phyloP scores from a whole-genome alignment of 2,797 vertebrate species.

The Enteromius afrohamiltoni region DNA sequence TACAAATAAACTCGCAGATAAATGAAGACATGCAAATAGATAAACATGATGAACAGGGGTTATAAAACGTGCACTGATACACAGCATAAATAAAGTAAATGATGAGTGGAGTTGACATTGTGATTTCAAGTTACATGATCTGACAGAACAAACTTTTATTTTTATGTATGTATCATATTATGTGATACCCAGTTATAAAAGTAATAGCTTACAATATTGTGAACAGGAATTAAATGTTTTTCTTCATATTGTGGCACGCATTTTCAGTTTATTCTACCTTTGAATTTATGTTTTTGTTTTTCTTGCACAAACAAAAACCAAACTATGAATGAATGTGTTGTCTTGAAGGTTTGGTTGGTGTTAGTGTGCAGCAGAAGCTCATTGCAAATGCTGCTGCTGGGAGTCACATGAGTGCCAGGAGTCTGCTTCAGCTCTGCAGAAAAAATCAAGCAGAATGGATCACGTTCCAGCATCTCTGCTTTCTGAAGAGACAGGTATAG shows the following conservation, averaged over 20 bases:
- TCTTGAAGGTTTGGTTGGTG: slow-evolving; percentile 76
- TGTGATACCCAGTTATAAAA: too few species aligned
- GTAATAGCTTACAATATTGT: neutral
- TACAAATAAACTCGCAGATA: too few species aligned
- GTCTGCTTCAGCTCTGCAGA: slow-evolving; percentile 73
- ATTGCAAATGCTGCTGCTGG: slow-evolving; percentile 56
- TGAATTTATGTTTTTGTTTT: neutral
- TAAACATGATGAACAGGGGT: too few species aligned
- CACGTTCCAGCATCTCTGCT: slow-evolving; percentile 86
- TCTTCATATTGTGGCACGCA: neutral
- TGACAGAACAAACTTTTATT: neutral
- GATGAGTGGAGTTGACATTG: neutral
- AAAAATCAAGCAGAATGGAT: slow-evolving; percentile 72
- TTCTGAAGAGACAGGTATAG: slow-evolving; percentile 87
- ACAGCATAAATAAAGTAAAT: neutral
- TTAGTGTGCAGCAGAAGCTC: slow-evolving; percentile 72
- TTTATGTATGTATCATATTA: too few species aligned
- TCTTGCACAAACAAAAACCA: too few species aligned
- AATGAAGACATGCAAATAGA: too few species aligned
- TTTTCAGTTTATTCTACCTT: neutral
- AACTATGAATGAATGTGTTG: neutral
- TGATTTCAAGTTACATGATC: neutral
- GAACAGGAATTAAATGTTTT: neutral
- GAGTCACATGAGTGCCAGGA: slow-evolving; percentile 64
- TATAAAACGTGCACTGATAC: too few species aligned